These are phyloP conservation scores for Pionites leucogaster DNA, from an alignment of 2,113 vertebrate species.

Conservation along the genomic window DNA sequence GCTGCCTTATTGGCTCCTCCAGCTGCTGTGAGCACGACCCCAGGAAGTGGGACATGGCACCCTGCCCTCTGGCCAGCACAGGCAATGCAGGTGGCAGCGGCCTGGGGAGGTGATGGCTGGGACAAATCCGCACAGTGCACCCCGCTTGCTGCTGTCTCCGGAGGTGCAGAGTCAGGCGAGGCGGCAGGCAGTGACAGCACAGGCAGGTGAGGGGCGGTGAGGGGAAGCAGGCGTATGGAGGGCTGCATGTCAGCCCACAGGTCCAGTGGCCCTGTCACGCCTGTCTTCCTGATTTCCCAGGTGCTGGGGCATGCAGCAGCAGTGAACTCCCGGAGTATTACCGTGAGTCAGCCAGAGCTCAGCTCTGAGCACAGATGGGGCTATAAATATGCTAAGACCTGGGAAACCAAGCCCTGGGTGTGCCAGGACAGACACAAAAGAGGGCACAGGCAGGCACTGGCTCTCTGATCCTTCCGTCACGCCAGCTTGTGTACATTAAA, in stretches of 20 bases:
- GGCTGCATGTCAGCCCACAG: background rate
- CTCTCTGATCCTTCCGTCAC: background rate
- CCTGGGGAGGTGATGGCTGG: background rate
- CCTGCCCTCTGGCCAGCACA: background rate
- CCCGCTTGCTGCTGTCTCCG: background rate
- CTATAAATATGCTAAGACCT: slow-evolving; percentile 27
- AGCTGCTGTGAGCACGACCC: background rate
- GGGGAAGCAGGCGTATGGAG: background rate
- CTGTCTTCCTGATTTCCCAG: background rate
- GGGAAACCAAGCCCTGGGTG: slow-evolving; percentile 44
- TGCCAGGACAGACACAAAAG: slow-evolving; percentile 44
- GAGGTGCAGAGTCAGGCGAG: background rate
- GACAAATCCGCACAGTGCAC: background rate
- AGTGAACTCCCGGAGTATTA: background rate
- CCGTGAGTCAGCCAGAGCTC: background rate
- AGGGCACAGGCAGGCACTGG: background rate
- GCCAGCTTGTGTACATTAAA: background rate
- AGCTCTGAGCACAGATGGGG: background rate
- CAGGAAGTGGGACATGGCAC: background rate
- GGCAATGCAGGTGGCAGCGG: background rate
- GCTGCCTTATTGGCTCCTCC: background rate
- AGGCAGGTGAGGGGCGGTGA: accelerated
- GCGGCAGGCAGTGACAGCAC: background rate
- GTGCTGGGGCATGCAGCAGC: background rate
- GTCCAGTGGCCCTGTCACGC: background rate